phyloP scores from a whole-genome alignment of 2,797 vertebrate genomes.

The Coendou prehensilis region DNA sequence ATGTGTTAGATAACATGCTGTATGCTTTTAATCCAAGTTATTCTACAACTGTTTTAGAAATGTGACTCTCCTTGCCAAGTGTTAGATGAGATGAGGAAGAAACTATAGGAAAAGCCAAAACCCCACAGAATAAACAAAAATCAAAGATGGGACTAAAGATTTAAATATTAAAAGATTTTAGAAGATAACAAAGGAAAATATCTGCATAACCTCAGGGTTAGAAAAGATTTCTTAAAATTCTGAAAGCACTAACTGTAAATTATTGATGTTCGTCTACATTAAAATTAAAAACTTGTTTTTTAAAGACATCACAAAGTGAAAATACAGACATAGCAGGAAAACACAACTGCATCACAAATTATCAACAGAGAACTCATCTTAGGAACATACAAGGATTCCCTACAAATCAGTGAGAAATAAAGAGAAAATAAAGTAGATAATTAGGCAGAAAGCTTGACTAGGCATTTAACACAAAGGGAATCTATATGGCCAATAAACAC shows the following conservation, averaged over 20 bases:
- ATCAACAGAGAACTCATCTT: background rate
- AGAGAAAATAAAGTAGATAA: background rate
- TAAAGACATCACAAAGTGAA: conserved; percentile 32
- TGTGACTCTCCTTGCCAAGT: background rate
- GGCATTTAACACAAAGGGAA: conserved; percentile 4
- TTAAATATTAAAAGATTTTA: background rate
- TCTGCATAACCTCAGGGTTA: background rate
- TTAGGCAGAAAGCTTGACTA: background rate
- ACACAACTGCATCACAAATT: background rate
- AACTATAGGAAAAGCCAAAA: background rate
- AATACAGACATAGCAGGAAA: conserved; percentile 12
- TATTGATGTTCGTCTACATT: background rate
- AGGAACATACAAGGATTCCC: background rate
- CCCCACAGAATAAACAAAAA: background rate
- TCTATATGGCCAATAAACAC: background rate
- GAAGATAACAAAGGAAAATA: background rate
- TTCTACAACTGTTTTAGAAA: background rate
- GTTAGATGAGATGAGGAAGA: background rate
- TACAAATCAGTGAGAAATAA: background rate
- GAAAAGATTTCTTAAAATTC: background rate
- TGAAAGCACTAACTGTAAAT: conserved; percentile 49
- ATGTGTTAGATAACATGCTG: background rate
- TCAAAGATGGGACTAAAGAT: background rate
- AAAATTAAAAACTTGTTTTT: conserved; percentile 40
- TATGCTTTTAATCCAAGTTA: background rate